Evolutionary conservation across 92 coral and sea anemone species (phyloP), one percentile per base, ranked within the genome.

Genomic region (Virgularia gustaviana): DNA sequence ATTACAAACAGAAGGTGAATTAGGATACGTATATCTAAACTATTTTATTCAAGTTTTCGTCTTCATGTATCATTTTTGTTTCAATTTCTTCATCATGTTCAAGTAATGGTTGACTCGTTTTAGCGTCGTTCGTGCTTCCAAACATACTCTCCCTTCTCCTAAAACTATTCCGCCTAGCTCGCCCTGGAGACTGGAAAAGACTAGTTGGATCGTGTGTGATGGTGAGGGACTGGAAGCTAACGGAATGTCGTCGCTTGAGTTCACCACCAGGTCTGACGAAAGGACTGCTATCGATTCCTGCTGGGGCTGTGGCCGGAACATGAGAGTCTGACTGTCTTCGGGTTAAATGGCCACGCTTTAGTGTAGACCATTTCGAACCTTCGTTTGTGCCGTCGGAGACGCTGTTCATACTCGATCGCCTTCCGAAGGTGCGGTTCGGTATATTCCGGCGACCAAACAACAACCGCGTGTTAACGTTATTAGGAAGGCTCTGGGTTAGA

Each of bases 221-320:
- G 2, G 38, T 35, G 32, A 35, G 33, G 34, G 71, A 64, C 54
- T 38, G 52, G 35, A 64, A 64, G 24, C 53, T 64, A 64, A 64
- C 71, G 10, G 71, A 64, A 23, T 13, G 36, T 15, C 54, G 19
- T 64, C 54, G 38, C 27, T n/a, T 36, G 29, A 52, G 10, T 3
- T 11, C 30, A 52, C 15, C 28, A 3, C 30, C 31, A n/a, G n/a
- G n/a, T 12, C 28, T 52, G 10, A 11, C 7, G 28, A 3, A 15
- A 2, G 28, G 28, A 39, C 18, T 41, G 13, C 34, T 20, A 4
- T 20, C 71, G 52, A 64, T 30, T 41, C n/a, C 71, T 9, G 52
- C 54, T 8, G 71, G 71, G 15, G 71, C 71, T 3, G 71, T 64
- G 34, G 54, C 41, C n/a, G 71, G 71, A 6, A 35, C 45, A 6